These are phyloP conservation scores for Montipora cactus DNA, from an alignment of 64 coral and sea anemone genomes.

Conservation along the genomic window DNA sequence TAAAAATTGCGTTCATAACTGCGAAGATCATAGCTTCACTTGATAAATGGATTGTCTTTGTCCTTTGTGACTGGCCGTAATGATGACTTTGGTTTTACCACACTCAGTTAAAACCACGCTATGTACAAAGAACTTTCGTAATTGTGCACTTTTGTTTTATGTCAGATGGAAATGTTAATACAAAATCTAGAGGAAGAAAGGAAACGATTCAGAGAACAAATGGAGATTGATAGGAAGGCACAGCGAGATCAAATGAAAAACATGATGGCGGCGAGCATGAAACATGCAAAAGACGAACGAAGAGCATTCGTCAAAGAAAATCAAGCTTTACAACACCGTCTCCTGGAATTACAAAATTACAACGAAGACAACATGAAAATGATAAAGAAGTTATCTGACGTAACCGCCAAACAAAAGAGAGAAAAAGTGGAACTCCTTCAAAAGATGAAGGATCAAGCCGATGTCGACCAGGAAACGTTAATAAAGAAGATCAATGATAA, in stretches of 20 bases:
- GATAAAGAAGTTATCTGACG: constrained; percentile 2
- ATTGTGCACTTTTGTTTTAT: not conserved
- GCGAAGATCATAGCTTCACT: too few species aligned
- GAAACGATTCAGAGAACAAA: constrained; percentile 7
- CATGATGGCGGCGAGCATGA: constrained; percentile 16
- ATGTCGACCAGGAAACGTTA: not conserved
- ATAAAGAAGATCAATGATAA: not conserved
- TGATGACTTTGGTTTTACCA: not conserved
- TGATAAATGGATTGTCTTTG: not conserved
- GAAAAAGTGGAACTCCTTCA: constrained; percentile 6
- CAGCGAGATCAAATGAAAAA: constrained; percentile 10
- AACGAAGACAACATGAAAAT: constrained; percentile 21
- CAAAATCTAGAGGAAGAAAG: constrained; percentile 15
- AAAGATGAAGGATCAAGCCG: not conserved
- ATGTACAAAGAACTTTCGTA: too few species aligned
- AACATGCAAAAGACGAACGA: not conserved
- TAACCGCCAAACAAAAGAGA: not conserved
- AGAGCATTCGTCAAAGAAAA: not conserved
- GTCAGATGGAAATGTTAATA: constrained; percentile 32
- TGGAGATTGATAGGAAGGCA: not conserved
- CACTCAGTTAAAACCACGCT: not conserved
- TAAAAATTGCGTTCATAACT: too few species aligned
- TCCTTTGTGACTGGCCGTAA: not conserved
- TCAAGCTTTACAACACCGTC: not conserved
- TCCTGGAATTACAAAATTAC: not conserved